Evolutionary conservation across 2,888 invertebrate genomes (phyloP), one percentile per base, ranked within the genome.

Genomic region (Vanessa cardui): DNA sequence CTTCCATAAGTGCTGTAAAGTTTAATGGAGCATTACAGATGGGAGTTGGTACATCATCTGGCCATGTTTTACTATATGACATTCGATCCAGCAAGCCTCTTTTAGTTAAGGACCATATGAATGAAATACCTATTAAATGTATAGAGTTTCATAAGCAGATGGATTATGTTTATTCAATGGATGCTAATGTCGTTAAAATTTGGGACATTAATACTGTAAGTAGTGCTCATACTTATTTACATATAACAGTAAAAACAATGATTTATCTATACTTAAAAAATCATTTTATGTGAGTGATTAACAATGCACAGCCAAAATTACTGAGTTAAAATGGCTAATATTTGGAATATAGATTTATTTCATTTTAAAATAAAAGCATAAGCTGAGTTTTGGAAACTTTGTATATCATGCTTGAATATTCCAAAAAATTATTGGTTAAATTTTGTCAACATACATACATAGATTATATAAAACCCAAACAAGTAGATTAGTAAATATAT

Each of bases 1-100:
- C 97, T 46, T 94, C 96, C 7, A 93, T 98, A 62, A 96, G 97
- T n/a, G 94, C 97, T 16, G 83, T 98, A 1, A 95, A 95, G 83
- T 97, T 95, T 86, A 95, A 96, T 84, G 96, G 96, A 72, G 94
- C 94, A 6, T 88, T 97, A 58, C 95, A 95, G 73, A 89, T 97
- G 87, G 99, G 96, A 21, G 98, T 99, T 4, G 99, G 99, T 15
- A 99, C 98, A 47, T 95, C 96, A 6, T 97, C 97, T 21, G 99
- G 99, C 0, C 98, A 99, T 92, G 95, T 99, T 46, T 90, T 99
- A 12, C 85, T 99, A 0, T 99, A 99, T 85, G 99, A 99, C 85
- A 95, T 99, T 72, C 95, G 99, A 73, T 96, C 98, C 7, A 96
- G 95, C 76, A 97, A 96, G 81, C 99, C 99, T 0, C 93, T 97